Base-by-base conservation (phyloP, 1,140 invertebrate species). In the Aphelenchoides avenae region DNA sequence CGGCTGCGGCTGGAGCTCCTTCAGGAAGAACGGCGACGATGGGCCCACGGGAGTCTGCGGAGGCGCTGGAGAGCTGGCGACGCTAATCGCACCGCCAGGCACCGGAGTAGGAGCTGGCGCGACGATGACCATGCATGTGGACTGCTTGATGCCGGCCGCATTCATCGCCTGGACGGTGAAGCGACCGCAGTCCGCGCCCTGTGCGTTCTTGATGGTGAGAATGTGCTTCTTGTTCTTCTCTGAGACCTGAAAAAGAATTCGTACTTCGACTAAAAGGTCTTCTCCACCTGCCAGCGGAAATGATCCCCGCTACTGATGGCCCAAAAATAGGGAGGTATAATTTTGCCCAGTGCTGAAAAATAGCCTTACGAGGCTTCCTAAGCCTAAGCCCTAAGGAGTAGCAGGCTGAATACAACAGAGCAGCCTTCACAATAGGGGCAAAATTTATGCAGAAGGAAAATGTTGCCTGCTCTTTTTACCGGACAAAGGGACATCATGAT, bases 131-230 rank as follows among this genome's bases (percentile, higher is more conserved):
- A 75, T 68, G 51, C 73, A 75, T 20, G 71, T 76, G 13, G 73
- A 76, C 36, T 76, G 73, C 43, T 75, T 72, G 6, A 66, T 72
- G 11, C 74, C 73, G 3, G 69, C 73, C 18, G 68, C 57, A 51
- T 75, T 75, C 54, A 75, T 65, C 20, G 74, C 74, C 57, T 75
- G 73, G 30, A 71, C 47, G 27, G 73, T 76, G 51, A 75, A 75
- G 33, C 74, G 56, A 22, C 73, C 73, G 48, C 56, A 64, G 36
- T 75, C 73, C 2, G 74, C 64, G n/a, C 53, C 58, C 42, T 71
- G 67, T 7, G 57, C 64, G n/a, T 41, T 43, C 0, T 43, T 31
- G 34, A 74, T 74, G n/a, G 59, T 47, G 15, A 74, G 48, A 9
- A 43, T 37, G 49, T 74, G 64, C 36, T 46, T 49, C 9, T 72